A percentile compares a stretch with the other conserved stretches of the same genome.
Evolutionary conservation across 2,113 vertebrate genomes (phyloP).

Genomic region (Larimichthys crocea): DNA sequence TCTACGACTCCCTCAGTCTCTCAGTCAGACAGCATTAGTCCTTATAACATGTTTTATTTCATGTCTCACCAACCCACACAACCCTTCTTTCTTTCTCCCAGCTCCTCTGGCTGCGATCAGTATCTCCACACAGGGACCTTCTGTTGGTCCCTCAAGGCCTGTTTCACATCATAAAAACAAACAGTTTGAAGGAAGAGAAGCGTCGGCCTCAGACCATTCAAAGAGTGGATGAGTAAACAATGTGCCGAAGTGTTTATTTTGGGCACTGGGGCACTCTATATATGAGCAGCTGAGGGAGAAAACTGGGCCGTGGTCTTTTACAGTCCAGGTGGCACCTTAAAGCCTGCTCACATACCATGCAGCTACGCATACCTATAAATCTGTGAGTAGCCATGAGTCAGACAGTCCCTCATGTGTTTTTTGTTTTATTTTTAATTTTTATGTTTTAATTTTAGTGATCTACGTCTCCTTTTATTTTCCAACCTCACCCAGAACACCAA

Average conservation of each 20-base stretch:
- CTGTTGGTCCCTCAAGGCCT: conserved; percentile 69
- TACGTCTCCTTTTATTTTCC: not conserved
- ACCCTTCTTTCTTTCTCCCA: conserved; percentile 35
- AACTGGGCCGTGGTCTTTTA: conserved; percentile 23
- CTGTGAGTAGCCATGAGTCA: not conserved
- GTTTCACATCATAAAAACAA: conserved; percentile 75
- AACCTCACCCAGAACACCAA: not conserved
- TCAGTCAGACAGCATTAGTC: conserved; percentile 48
- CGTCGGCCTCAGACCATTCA: conserved; percentile 31
- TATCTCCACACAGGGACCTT: conserved; percentile 68
- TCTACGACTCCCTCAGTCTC: conserved; percentile 39
- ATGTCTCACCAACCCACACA: conserved; percentile 67
- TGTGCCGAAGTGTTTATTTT: conserved; percentile 63
- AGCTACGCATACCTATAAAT: not conserved
- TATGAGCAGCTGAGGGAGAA: conserved; percentile 44
- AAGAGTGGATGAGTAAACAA: conserved; percentile 62
- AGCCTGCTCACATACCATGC: not conserved
- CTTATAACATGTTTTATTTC: conserved; percentile 65
- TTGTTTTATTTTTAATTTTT: not conserved
- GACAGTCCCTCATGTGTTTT: not conserved
- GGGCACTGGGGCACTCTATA: conserved; percentile 31
- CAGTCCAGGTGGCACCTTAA: conserved; percentile 32
- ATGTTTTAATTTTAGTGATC: not conserved
- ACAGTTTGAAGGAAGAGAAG: conserved; percentile 65
- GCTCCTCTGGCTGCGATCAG: conserved; percentile 64